Base-by-base conservation (phyloP, 2,113 vertebrate genomes). In the Antennarius striatus region DNA sequence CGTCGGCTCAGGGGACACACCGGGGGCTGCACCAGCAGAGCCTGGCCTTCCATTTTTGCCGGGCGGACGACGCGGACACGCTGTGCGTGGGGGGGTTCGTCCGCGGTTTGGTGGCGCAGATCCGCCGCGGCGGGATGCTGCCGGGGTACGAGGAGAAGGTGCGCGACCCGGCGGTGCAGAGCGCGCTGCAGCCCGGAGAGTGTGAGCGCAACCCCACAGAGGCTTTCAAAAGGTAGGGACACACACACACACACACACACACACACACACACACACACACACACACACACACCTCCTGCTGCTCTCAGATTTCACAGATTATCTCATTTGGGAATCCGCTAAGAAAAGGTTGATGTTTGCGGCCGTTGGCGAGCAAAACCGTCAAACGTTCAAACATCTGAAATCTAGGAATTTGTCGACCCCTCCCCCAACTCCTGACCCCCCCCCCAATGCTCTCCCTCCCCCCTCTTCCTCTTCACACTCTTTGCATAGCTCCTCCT, bases 191-290 rank as follows among this genome's bases (percentile, higher is more conserved):
- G 62, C 94, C 95, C 0, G 96, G 96, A 6, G 96, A 99, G 66
- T 98, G 96, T 15, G 98, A 99, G 90, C 94, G 96, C 88, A 97
- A 98, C 87, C 95, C 97, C 22, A 92, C 94, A 0, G 98, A 99
- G 92, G 95, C 96, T 0, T 98, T 98, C 92, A 99, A 99, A 91
- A 97, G 96, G 98, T 99, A 93, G 88, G 77, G 6, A 53, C n/a
- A 6, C 11, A 12, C 16, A 9, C 28, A 12, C 6, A 43, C 36
- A 50, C 42, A 29, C 12, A 49, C 30, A 16, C 48, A 22, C 22
- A 22, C 22, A 36, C 32, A 7, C 32, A 36, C 22, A 22, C 22
- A 22, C 22, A 22, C 22, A 22, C 22, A 36, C 32, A 7, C 32
- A 36, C 22, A 22, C 22, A 22, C 22, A 22, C 22, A 22, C 22